These are phyloP conservation scores for Chloroceryle inda DNA, from an alignment of 2,797 vertebrate species.

Conservation along the genomic window DNA sequence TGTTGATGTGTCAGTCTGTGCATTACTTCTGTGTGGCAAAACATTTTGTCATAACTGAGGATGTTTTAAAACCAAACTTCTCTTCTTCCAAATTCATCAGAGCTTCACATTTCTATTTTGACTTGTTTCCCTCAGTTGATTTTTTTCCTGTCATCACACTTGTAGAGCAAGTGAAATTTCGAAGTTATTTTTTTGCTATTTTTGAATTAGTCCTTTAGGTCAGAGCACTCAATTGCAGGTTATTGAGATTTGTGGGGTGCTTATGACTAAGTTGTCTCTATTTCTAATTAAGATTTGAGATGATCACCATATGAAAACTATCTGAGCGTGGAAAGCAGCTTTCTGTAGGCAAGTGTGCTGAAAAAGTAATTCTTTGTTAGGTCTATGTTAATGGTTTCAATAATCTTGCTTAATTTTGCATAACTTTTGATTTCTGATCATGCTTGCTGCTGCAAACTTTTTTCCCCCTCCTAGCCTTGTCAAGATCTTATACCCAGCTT, in stretches of 20 bases:
- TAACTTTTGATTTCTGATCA: not conserved
- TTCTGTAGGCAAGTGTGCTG: not conserved
- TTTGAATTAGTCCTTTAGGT: not conserved
- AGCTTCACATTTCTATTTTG: not conserved
- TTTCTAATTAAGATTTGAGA: not conserved
- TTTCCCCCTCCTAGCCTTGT: not conserved
- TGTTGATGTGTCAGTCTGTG: rapidly evolving
- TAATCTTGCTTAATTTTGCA: not conserved
- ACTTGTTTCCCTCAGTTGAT: not conserved
- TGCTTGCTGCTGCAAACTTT: not conserved
- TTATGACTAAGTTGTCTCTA: not conserved
- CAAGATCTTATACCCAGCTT: not conserved
- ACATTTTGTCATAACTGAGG: not conserved
- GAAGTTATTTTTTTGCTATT: not conserved
- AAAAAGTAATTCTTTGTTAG: not conserved
- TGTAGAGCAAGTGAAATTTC: not conserved
- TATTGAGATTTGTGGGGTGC: not conserved
- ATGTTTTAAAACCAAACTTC: not conserved
- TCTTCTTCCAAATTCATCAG: not conserved
- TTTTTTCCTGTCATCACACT: not conserved
- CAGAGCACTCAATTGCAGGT: not conserved
- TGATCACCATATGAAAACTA: not conserved
- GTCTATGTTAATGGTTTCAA: not conserved
- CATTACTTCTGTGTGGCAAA: not conserved
- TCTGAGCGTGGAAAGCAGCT: not conserved